Evolutionary conservation across 2,113 vertebrate genomes (phyloP).

Genomic region (Paradoxurus hermaphroditus): DNA sequence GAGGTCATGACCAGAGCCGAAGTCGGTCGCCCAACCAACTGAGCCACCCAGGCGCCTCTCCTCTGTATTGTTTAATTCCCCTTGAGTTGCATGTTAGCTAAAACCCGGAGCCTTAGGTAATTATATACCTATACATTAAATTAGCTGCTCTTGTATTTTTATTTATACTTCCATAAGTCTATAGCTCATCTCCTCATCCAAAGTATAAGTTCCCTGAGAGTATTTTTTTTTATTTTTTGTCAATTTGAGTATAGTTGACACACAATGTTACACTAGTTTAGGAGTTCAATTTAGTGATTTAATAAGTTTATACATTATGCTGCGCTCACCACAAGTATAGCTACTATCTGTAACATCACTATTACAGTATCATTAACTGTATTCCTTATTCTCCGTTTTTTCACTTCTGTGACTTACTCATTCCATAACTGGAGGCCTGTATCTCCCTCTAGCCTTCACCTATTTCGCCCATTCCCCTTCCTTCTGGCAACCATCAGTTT

Average conservation of each 20-base stretch:
- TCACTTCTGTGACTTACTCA: background rate
- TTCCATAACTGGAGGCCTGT: background rate
- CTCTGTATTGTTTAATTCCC: slow-evolving; percentile 5
- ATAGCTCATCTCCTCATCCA: background rate
- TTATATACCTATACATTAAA: background rate
- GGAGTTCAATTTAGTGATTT: background rate
- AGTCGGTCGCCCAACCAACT: too few species aligned
- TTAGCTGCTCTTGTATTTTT: background rate
- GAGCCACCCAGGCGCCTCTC: too few species aligned
- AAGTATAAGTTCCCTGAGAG: background rate
- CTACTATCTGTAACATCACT: background rate
- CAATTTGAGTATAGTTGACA: background rate
- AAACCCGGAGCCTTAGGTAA: background rate
- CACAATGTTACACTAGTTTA: background rate
- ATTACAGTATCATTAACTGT: background rate
- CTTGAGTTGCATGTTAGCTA: background rate
- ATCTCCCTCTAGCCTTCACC: background rate
- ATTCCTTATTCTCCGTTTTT: background rate
- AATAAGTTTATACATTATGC: background rate
- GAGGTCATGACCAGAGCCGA: too few species aligned
- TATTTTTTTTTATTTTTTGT: background rate
- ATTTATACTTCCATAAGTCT: background rate
- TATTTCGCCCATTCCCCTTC: background rate
- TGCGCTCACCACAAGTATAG: background rate
- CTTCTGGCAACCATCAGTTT: background rate